Conservation (phyloP, 2,888 invertebrate genomes). For the Drosophila aldrichi region DNA sequence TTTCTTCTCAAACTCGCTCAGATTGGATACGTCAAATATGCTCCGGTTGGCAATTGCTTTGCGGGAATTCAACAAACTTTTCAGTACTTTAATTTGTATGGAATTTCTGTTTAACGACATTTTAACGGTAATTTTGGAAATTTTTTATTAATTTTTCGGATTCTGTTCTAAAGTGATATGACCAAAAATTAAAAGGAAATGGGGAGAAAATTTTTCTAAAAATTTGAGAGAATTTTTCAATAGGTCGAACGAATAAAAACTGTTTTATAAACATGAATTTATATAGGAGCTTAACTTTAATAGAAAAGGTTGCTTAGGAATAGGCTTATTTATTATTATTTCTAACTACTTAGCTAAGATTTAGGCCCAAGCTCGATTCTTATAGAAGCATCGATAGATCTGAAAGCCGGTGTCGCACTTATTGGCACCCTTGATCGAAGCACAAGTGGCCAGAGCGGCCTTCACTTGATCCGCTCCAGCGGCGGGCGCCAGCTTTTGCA, state of each 20-base stretch:
- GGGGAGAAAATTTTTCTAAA: background rate
- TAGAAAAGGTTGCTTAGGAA: background rate
- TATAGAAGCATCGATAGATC: conserved; percentile 54
- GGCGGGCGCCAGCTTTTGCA: conserved; percentile 39
- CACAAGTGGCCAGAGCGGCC: conserved; percentile 47
- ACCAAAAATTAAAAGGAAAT: background rate
- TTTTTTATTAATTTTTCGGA: background rate
- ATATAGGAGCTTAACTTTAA: background rate
- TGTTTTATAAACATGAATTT: background rate
- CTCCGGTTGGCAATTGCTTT: conserved; percentile 58
- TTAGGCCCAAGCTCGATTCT: conserved; percentile 29
- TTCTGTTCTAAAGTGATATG: too few relatives aligned
- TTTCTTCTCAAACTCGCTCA: conserved; percentile 93
- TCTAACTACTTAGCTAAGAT: background rate
- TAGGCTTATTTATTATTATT: conserved; percentile 26
- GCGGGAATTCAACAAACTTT: conserved; percentile 11
- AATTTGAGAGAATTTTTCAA: background rate
- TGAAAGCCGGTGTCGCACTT: conserved; percentile 68
- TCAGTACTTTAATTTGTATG: background rate
- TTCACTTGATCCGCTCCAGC: conserved; percentile 52
- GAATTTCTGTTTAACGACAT: conserved; percentile 32
- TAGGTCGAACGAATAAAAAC: background rate
- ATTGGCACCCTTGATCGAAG: conserved; percentile 41
- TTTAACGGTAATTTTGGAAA: background rate
- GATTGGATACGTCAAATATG: conserved; percentile 94